Percentiles rank a stretch among this genome's conserved stretches.
Conservation (phyloP, 2,888 invertebrate species). For the Nebria salina region DNA sequence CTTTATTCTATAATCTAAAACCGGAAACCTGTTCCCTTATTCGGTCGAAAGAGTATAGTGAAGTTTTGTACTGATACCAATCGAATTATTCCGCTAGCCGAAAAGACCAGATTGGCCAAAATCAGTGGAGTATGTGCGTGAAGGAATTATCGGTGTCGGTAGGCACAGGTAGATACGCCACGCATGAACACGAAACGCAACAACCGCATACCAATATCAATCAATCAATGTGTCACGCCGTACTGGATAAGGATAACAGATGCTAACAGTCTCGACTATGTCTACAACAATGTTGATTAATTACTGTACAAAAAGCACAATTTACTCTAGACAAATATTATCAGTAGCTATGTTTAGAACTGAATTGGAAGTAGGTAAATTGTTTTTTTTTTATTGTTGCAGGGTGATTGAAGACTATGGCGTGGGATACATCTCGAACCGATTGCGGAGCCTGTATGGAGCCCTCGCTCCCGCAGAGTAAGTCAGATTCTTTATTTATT, state of each 20-base stretch:
- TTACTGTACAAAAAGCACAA: not conserved
- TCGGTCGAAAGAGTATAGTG: not conserved
- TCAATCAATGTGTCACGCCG: not conserved
- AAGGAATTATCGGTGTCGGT: not conserved
- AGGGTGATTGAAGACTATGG: constrained; percentile 32
- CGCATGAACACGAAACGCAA: not conserved
- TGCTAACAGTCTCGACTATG: not conserved
- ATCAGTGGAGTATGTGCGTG: not conserved
- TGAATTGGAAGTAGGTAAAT: not conserved
- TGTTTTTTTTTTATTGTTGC: constrained; percentile 8
- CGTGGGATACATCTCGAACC: constrained; percentile 40
- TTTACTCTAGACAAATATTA: not conserved
- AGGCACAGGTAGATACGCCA: not conserved
- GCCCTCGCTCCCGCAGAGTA: constrained; percentile 35
- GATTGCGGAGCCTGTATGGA: constrained; percentile 31
- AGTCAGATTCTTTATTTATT: constrained; percentile 17
- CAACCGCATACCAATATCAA: not conserved
- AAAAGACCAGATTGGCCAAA: not conserved
- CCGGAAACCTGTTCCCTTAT: not conserved
- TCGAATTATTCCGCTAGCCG: not conserved
- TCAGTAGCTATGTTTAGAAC: not conserved
- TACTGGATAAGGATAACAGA: not conserved
- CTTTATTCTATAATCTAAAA: not conserved
- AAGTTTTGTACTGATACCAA: not conserved
- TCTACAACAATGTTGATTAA: not conserved